Conservation (phyloP, 2,113 vertebrate species). For the Neodontobutis hainanensis region DNA sequence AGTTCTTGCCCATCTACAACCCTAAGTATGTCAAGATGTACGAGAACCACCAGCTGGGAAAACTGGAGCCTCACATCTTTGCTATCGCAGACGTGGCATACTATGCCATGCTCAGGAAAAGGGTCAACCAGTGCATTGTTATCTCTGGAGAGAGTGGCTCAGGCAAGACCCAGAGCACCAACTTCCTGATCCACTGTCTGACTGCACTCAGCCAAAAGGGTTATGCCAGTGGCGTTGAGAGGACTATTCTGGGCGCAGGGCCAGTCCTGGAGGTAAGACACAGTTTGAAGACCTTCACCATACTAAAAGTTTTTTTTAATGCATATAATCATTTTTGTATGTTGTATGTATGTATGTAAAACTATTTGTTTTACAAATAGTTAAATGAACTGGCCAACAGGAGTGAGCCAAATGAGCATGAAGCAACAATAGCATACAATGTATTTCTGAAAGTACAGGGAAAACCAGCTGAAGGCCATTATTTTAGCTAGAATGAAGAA, state of each 20-base stretch:
- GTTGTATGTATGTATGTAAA: no score
- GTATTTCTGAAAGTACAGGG: slow-evolving; percentile 1
- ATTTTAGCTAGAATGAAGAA: slow-evolving; percentile 53
- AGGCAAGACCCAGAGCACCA: slow-evolving; percentile 98
- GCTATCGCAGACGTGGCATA: slow-evolving; percentile 96
- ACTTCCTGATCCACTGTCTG: slow-evolving; percentile 98
- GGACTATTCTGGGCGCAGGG: slow-evolving; percentile 96
- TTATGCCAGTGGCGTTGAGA: slow-evolving; percentile 95
- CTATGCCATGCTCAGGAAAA: slow-evolving; percentile 94
- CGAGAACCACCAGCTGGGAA: slow-evolving; percentile 95
- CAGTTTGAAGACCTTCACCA: background rate
- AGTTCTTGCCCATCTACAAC: slow-evolving; percentile 98
- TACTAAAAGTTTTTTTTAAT: no score
- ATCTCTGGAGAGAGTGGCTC: slow-evolving; percentile 98
- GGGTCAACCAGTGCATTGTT: slow-evolving; percentile 94
- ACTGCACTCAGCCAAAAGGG: slow-evolving; percentile 98
- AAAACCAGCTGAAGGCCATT: slow-evolving; percentile 6
- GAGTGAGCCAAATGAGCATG: no score
- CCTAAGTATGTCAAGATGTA: slow-evolving; percentile 99
- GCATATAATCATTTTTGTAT: no score
- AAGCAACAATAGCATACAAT: background rate
- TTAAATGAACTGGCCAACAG: no score
- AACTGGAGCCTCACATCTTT: slow-evolving; percentile 97
- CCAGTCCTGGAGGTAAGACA: slow-evolving; percentile 94
- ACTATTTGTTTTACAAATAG: no score